Evolutionary conservation across 2,113 vertebrate genomes (phyloP).

Genomic region (Myanophis thanlyinensis): DNA sequence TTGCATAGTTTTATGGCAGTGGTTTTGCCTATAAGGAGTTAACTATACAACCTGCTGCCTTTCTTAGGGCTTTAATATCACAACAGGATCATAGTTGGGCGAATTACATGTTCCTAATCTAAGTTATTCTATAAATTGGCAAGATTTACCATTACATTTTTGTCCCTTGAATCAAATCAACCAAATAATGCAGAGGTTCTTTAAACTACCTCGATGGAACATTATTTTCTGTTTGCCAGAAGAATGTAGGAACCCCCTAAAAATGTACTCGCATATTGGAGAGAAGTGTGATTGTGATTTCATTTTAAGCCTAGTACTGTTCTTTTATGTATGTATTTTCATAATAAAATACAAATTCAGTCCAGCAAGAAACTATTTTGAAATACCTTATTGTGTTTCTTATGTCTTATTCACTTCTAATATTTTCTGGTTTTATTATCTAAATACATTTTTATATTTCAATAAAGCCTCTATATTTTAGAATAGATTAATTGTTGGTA

Average conservation of each 20-base stretch:
- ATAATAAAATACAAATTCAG: neutral
- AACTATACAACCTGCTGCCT: conserved; percentile 87
- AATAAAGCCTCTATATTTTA: neutral
- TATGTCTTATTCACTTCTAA: neutral
- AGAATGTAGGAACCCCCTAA: neutral
- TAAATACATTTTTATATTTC: neutral
- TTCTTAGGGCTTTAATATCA: conserved; percentile 78
- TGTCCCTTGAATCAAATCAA: neutral
- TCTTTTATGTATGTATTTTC: neutral
- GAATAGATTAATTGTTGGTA: neutral
- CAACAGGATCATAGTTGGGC: conserved; percentile 54
- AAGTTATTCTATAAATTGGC: neutral
- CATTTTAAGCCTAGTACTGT: neutral
- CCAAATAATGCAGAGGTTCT: neutral
- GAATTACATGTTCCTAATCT: conserved; percentile 47
- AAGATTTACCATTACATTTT: neutral
- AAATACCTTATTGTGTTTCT: neutral
- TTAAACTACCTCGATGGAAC: neutral
- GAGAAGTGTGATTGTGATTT: neutral
- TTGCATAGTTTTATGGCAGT: conserved; percentile 86
- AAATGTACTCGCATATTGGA: neutral
- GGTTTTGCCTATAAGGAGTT: conserved; percentile 82
- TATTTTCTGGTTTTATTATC: neutral
- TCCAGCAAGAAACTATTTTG: neutral
- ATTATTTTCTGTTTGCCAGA: neutral